Evolutionary conservation across 2,797 vertebrate species (phyloP).

Genomic region (Lagorchestes hirsutus): DNA sequence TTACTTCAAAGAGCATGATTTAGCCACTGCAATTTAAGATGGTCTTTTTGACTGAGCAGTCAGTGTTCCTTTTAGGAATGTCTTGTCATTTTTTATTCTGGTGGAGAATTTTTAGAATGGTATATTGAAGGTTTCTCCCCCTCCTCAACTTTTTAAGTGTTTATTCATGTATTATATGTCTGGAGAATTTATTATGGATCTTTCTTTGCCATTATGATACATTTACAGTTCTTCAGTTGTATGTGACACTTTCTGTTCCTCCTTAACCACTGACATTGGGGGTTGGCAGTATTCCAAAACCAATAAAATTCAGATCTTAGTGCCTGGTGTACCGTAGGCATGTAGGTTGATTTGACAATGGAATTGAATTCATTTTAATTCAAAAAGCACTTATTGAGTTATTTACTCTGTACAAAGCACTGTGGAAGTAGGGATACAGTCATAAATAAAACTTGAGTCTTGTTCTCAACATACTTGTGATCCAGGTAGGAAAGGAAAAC

Average conservation of each 20-base stretch:
- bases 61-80: neutral
- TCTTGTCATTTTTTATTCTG: neutral
- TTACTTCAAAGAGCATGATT: slow-evolving; percentile 10
- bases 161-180: neutral
- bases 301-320: neutral
- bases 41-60: neutral
- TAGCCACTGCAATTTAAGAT: slow-evolving; percentile 6
- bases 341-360: neutral
- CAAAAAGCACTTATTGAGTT: neutral
- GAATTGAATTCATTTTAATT: neutral
- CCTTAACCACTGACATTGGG: neutral
- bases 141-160: neutral
- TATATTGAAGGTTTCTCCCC: neutral
- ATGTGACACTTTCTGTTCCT: neutral
- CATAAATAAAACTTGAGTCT: neutral
- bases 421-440: neutral
- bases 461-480: neutral
- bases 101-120: slow-evolving; percentile 5
- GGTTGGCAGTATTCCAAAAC: neutral
- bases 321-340: neutral
- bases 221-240: neutral
- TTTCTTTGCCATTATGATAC: slow-evolving; percentile 8
- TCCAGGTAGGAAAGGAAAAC: neutral
- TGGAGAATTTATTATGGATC: neutral
- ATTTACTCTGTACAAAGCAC: neutral